Evolutionary conservation across 2,888 invertebrate species (phyloP).

Genomic region (Poecilus cupreus): DNA sequence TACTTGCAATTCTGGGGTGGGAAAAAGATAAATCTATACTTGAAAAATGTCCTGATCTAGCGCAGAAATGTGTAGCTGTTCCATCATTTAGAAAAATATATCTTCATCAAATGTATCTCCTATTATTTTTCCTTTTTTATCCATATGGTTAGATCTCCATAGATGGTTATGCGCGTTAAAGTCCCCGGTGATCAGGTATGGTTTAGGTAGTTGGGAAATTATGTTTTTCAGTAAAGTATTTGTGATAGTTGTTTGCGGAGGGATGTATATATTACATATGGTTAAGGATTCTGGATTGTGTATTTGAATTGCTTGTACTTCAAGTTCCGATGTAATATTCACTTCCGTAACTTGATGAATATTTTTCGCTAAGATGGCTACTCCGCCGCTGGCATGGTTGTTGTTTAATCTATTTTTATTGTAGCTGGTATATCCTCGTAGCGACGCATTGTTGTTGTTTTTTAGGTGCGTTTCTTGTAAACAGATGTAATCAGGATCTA

Average conservation of each 20-base stretch:
- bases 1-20: neutral
- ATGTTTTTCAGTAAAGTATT: neutral
- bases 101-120: neutral
- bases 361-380: conserved; percentile 56
- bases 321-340: conserved; percentile 26
- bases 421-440: conserved; percentile 49
- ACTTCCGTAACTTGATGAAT: conserved; percentile 23
- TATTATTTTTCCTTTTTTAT: conserved; percentile 2
- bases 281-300: neutral
- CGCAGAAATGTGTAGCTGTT: conserved; percentile 3
- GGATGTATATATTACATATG: conserved; percentile 60
- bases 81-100: conserved; percentile 5
- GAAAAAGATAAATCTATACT: conserved; percentile 3
- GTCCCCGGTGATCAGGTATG: conserved; percentile 3
- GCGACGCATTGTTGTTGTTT: conserved; percentile 12
- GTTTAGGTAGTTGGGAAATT: conserved; percentile 1
- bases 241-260: neutral
- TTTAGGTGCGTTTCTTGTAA: conserved; percentile 63
- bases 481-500: conserved; percentile 54
- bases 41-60: neutral
- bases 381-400: conserved; percentile 57
- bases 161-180: conserved; percentile 19
- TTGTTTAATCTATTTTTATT: conserved; percentile 42
- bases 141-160: conserved; percentile 2
- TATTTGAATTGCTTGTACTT: conserved; percentile 52